Base-by-base conservation (phyloP, 2,888 invertebrate genomes). In the Melanostoma mellinum region DNA sequence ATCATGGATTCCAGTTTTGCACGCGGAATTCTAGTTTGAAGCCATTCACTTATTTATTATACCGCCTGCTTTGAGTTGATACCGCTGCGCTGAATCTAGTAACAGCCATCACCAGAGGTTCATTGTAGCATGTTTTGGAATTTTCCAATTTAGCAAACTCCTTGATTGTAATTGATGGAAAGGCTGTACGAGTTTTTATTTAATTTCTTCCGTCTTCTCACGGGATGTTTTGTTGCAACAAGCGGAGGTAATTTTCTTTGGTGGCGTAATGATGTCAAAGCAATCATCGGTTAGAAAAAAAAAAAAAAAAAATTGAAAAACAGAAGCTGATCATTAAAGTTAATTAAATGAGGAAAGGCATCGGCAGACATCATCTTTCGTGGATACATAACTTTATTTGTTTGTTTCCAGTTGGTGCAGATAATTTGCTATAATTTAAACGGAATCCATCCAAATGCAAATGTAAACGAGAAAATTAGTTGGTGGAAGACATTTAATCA, bases 121-220 rank as follows among this genome's bases (percentile, higher is more conserved):
- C 71, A 75, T 80, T 80, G 75, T 42, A 65, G 56, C 40, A 52
- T 9, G 33, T 35, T 55, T 61, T 61, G 35, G 36, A 48, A 52
- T 61, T 56, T 53, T 33, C 30, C 6, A 61, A 63, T 6, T 1
- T 42, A 30, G 35, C 33, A 44, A 20, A 38, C 46, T 61, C 44
- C 40, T 10, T 61, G 55, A 44, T 60, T 48, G 20, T 76, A 78
- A 63, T 71, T 69, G 73, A 73, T 78, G 46, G 78, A 73, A 78
- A 78, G 78, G 55, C 73, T 73, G 36, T 55, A 44, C 44, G 68
- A 6, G 42, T 68, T 73, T 20, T 44, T 40, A 63, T 74, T 46
- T 78, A 82, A 82, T 82, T 58, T 82, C 78, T 82, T 82, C 82
- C 78, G 69, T 73, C 73, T 63, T 77, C 75, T 75, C 65, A 65